Conservation (phyloP, 2,113 vertebrate species). For the Uria lomvia region DNA sequence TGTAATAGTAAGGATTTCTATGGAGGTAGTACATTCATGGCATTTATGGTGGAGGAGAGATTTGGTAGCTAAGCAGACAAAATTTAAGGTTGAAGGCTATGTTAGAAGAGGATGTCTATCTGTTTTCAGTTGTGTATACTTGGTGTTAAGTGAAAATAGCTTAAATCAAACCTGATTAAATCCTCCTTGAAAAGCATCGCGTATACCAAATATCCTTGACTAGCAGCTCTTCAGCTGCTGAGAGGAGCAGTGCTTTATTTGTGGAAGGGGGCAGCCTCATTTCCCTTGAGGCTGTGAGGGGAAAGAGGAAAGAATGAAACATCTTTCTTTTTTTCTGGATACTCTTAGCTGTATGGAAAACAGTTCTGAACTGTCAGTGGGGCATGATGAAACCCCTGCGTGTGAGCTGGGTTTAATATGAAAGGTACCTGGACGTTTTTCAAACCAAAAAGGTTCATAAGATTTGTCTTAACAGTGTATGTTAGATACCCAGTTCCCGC, state of each 20-base stretch:
- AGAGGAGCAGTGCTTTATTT: neutral
- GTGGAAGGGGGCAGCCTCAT: neutral
- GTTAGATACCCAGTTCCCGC: neutral
- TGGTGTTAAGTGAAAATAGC: neutral
- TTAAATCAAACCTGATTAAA: neutral
- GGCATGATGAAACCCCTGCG: neutral
- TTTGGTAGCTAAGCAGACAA: neutral
- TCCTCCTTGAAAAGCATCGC: neutral
- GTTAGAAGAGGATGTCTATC: neutral
- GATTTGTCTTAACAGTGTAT: neutral
- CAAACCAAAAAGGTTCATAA: neutral
- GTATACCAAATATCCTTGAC: neutral
- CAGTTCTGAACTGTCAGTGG: neutral
- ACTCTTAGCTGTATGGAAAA: neutral
- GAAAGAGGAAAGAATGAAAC: neutral
- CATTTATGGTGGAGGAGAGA: neutral
- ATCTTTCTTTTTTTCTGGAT: neutral
- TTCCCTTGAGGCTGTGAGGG: neutral
- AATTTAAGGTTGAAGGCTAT: neutral
- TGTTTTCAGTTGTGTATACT: neutral
- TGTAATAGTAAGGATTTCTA: neutral
- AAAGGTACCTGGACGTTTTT: neutral
- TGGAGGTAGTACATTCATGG: fast-evolving
- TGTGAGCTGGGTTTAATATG: neutral
- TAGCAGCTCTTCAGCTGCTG: neutral